Conservation (phyloP, 1,140 invertebrate species). For the Drosophila seguyi region DNA sequence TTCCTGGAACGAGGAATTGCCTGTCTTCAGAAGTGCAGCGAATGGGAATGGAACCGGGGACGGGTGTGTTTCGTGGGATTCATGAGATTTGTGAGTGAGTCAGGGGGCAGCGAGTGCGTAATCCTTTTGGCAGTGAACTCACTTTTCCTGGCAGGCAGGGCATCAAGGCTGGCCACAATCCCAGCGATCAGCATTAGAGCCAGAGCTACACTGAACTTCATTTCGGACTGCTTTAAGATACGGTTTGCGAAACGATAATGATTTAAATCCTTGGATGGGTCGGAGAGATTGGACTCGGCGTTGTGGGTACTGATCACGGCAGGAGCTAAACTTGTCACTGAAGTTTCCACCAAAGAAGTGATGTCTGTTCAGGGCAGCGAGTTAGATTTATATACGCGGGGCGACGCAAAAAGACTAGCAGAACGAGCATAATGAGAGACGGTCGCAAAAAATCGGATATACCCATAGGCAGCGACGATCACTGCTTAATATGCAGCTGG, state of each 20-base stretch:
- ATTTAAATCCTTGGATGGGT: conserved; percentile 11
- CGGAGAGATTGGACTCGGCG: background rate
- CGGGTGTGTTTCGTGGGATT: conserved; percentile 6
- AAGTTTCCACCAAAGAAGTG: conserved; percentile 85
- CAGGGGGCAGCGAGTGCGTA: conserved; percentile 7
- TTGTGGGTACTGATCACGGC: conserved; percentile 75
- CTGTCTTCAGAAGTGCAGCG: conserved; percentile 57
- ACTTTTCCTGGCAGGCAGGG: conserved; percentile 81
- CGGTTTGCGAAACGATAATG: conserved; percentile 1
- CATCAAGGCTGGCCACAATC: conserved; percentile 65
- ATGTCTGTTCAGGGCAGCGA: conserved; percentile 72
- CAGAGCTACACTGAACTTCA: conserved; percentile 76
- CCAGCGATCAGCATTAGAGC: conserved; percentile 75
- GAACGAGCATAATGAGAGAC: conserved; percentile 74
- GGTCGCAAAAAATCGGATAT: conserved; percentile 71
- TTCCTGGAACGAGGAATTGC: conserved; percentile 78
- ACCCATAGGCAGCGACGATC: conserved; percentile 59
- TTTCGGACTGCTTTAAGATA: conserved; percentile 37
- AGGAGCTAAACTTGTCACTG: conserved; percentile 85
- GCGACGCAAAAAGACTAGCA: conserved; percentile 58
- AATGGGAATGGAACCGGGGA: conserved; percentile 3
- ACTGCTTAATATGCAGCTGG: conserved; percentile 67
- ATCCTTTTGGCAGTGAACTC: conserved; percentile 57
- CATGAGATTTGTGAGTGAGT: conserved; percentile 9
- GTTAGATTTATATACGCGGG: conserved; percentile 85